These are phyloP conservation scores for Ophiodon elongatus DNA, from an alignment of 2,113 vertebrate genomes.

Conservation along the genomic window DNA sequence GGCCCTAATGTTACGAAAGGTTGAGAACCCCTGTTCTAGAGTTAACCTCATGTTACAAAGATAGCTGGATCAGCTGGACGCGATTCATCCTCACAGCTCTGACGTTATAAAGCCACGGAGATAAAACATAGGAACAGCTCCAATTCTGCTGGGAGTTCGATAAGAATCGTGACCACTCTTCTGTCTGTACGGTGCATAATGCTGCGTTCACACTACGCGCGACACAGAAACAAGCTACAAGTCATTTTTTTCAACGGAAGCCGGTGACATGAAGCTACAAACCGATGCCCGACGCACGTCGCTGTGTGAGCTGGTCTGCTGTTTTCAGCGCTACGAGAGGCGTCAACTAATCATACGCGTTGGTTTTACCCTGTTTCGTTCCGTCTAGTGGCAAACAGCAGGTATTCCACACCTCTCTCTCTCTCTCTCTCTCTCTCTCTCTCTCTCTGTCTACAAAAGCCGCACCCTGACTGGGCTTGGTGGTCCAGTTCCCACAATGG, in stretches of 20 bases:
- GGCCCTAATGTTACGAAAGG: too few relatives aligned
- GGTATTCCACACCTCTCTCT: neutral
- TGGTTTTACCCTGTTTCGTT: too few relatives aligned
- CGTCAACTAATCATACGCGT: neutral
- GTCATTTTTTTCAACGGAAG: too few relatives aligned
- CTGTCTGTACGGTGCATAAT: too few relatives aligned
- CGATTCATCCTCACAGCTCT: neutral
- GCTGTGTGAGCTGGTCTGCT: too few relatives aligned
- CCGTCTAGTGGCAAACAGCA: neutral
- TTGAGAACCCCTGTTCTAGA: neutral
- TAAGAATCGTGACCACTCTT: neutral
- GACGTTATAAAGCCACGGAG: neutral
- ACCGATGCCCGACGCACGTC: too few relatives aligned
- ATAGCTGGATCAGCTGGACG: neutral
- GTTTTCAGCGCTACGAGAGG: too few relatives aligned
- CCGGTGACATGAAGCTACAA: too few relatives aligned
- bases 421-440: neutral
- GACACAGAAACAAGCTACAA: too few relatives aligned
- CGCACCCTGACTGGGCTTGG: neutral
- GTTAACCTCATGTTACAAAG: neutral
- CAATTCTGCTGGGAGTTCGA: neutral
- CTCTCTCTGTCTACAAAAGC: neutral
- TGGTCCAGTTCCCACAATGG: slow-evolving; percentile 12
- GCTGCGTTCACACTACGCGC: too few relatives aligned
- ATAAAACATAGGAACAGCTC: neutral